phyloP scores from a whole-genome alignment of 2,888 invertebrate species.

The Argyresthia goedartella region DNA sequence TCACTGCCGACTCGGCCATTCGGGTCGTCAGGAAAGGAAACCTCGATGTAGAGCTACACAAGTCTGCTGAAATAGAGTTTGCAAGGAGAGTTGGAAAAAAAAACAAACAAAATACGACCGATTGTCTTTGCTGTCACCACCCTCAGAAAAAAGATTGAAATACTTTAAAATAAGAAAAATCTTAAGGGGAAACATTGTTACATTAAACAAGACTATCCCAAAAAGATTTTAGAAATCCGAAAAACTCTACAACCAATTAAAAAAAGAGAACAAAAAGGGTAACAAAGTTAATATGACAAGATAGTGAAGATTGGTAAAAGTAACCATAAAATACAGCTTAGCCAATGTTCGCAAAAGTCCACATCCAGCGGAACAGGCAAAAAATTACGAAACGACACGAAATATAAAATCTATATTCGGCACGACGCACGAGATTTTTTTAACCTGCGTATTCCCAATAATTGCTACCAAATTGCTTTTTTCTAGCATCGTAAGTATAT shows the following conservation, averaged over 20 bases:
- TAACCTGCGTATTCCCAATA: no score
- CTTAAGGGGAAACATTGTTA: background rate
- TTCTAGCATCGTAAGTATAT: no score
- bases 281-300: background rate
- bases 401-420: no score
- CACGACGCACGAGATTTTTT: no score
- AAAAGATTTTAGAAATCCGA: background rate
- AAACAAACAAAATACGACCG: background rate
- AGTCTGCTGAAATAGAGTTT: background rate
- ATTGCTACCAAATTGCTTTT: no score
- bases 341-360: background rate
- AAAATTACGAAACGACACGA: no score
- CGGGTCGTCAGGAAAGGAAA: no score
- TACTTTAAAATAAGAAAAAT: background rate
- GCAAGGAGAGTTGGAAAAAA: background rate
- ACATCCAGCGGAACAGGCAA: no score
- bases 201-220: background rate
- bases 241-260: background rate
- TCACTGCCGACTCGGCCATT: no score
- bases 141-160: background rate
- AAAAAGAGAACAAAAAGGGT: no score
- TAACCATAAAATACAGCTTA: background rate
- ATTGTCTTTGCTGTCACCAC: background rate
- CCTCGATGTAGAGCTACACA: background rate
- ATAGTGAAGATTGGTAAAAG: background rate